A percentile compares a stretch with the other conserved stretches of the same genome.
Evolutionary conservation across 2,113 vertebrate genomes (phyloP).

Genomic region (Crotalus viridis): DNA sequence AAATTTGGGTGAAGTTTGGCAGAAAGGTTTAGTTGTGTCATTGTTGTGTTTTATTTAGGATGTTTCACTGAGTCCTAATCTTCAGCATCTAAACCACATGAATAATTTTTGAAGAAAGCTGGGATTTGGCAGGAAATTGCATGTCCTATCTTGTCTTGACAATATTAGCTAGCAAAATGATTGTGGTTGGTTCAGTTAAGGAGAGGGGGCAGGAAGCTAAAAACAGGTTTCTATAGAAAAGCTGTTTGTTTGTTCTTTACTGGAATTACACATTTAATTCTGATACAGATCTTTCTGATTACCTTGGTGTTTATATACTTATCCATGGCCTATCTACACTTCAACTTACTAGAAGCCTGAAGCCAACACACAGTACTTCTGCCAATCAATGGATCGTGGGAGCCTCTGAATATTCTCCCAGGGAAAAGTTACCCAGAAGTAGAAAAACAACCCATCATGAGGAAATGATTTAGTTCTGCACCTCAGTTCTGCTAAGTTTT

Average conservation of each 20-base stretch:
- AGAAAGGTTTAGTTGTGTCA: conserved; percentile 44
- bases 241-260: conserved; percentile 4
- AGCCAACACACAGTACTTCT: neutral
- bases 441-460: neutral
- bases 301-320: neutral
- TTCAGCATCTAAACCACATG: conserved; percentile 69
- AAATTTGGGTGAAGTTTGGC: conserved; percentile 50
- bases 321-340: neutral
- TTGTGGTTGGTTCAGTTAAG: conserved; percentile 58
- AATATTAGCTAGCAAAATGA: conserved; percentile 62
- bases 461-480: neutral
- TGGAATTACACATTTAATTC: conserved; percentile 4
- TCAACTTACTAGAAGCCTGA: neutral
- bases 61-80: conserved; percentile 64
- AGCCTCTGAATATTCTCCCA: neutral
- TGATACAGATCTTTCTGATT: conserved; percentile 8
- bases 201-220: neutral
- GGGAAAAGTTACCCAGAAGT: neutral
- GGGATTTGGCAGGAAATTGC: conserved; percentile 67
- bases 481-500: neutral
- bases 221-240: conserved; percentile 26
- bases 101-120: conserved; percentile 67
- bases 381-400: neutral
- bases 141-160: conserved; percentile 62
- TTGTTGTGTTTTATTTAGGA: conserved; percentile 61